Base-by-base conservation (phyloP, 1,140 invertebrate species). In the Oedothorax gibbosus region DNA sequence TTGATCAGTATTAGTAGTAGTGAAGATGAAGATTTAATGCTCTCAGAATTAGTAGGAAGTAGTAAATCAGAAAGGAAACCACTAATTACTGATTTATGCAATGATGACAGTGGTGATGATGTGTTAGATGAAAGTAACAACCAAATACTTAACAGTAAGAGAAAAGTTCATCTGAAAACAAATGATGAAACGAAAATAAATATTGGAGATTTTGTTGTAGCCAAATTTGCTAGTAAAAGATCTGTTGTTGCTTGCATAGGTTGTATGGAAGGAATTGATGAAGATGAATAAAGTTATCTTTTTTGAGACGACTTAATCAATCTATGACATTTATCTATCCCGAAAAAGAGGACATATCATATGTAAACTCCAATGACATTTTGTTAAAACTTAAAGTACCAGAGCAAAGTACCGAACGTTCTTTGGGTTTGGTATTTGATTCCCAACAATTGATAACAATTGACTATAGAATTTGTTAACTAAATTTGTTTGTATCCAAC, bases 131-230 rank as follows among this genome's bases (percentile, higher is more conserved):
- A n/a, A n/a, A n/a, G n/a, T n/a, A n/a, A n/a, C n/a, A n/a, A n/a
- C n/a, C n/a, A n/a, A n/a, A n/a, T n/a, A n/a, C n/a, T n/a, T n/a
- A n/a, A n/a, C n/a, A n/a, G n/a, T n/a, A n/a, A n/a, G n/a, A n/a
- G n/a, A n/a, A n/a, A n/a, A n/a, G n/a, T n/a, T n/a, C n/a, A n/a
- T n/a, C n/a, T n/a, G 35, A 35, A 66, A 66, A 66, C 12, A 66
- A 66, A 66, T 11, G 65, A 66, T 18, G 65, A 66, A 66, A 21
- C 65, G 20, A 51, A 50, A 72, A 51, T 72, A 51, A 53, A 72
- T 72, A n/a, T 72, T 14, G 51, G 51, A 14, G 69, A 72, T 72
- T 72, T 72, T 72, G 69, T 72, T 72, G 12, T 72, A 50, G 69
- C 51, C 51, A 50, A 72, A 72, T 72, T 72, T 50, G 49, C 35